A percentile compares a stretch with the other conserved stretches of the same genome.
Evolutionary conservation across 2,113 vertebrate genomes (phyloP).

Genomic region (Argyrosomus japonicus): DNA sequence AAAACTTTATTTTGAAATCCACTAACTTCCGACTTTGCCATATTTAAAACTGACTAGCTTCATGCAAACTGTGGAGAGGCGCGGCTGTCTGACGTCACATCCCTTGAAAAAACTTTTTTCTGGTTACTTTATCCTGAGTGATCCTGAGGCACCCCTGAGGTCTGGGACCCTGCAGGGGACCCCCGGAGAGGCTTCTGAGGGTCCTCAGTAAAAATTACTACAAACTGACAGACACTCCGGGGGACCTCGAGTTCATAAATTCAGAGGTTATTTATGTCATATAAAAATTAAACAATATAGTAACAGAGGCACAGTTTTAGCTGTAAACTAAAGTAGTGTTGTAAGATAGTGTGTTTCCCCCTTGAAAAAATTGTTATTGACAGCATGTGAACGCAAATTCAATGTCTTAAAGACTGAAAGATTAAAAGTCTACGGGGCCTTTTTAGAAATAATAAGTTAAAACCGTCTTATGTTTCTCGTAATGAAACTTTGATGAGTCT

Average conservation of each 20-base stretch:
- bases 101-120: slow-evolving; percentile 31
- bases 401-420: not conserved
- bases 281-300: not conserved
- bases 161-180: not conserved
- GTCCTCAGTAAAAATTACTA: not conserved
- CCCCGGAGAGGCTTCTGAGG: not conserved
- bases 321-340: not conserved
- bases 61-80: slow-evolving; percentile 41
- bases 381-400: slow-evolving; percentile 3
- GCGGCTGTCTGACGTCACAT: slow-evolving; percentile 70
- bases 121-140: not conserved
- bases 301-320: not conserved
- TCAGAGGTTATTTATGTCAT: slow-evolving; percentile 4
- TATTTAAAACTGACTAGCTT: not conserved
- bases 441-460: slow-evolving; percentile 1
- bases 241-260: not conserved
- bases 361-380: not conserved
- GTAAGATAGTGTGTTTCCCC: not conserved
- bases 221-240: not conserved
- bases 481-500: not conserved
- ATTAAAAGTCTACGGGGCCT: not conserved
- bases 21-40: not conserved
- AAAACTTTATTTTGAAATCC: slow-evolving; percentile 44
- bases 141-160: not conserved
- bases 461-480: not conserved